These are phyloP conservation scores for Dexiosoma caninum DNA, from an alignment of 2,888 invertebrate species.

Conservation along the genomic window DNA sequence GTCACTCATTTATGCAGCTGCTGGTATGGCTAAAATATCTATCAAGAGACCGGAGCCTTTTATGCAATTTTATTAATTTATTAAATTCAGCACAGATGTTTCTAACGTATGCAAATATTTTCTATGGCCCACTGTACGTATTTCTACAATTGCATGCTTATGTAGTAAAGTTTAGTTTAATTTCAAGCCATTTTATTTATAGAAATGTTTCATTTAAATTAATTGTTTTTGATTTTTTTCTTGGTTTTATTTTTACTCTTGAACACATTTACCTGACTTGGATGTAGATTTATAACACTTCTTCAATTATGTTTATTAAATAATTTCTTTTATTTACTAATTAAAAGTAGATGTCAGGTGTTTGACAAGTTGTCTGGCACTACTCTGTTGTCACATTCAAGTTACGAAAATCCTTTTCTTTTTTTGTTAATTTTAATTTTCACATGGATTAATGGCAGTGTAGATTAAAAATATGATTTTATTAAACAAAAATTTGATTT, in stretches of 20 bases:
- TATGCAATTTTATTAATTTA: too few species aligned
- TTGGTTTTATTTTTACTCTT: background rate
- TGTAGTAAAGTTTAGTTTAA: too few species aligned
- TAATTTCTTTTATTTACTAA: slow-evolving; percentile 30
- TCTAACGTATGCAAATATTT: too few species aligned
- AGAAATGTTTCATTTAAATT: slow-evolving; percentile 29
- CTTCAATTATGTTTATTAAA: slow-evolving; percentile 16
- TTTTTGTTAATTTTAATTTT: slow-evolving; percentile 1
- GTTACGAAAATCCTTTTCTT: background rate
- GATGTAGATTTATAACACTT: background rate
- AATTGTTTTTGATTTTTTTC: background rate
- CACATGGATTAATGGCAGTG: background rate
- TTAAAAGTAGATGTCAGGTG: slow-evolving; percentile 38
- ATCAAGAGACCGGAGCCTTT: too few species aligned
- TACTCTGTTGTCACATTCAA: background rate
- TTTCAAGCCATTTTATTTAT: background rate
- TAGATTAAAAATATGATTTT: background rate
- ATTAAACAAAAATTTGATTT: background rate
- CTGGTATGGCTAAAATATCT: too few species aligned
- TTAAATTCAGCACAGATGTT: too few species aligned
- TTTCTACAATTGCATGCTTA: too few species aligned
- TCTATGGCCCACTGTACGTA: too few species aligned
- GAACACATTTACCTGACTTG: slow-evolving; percentile 9
- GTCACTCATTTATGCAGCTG: too few species aligned
- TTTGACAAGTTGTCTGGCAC: slow-evolving; percentile 30